Conservation (phyloP, 1,140 invertebrate genomes). For the Lepidurus apus region DNA sequence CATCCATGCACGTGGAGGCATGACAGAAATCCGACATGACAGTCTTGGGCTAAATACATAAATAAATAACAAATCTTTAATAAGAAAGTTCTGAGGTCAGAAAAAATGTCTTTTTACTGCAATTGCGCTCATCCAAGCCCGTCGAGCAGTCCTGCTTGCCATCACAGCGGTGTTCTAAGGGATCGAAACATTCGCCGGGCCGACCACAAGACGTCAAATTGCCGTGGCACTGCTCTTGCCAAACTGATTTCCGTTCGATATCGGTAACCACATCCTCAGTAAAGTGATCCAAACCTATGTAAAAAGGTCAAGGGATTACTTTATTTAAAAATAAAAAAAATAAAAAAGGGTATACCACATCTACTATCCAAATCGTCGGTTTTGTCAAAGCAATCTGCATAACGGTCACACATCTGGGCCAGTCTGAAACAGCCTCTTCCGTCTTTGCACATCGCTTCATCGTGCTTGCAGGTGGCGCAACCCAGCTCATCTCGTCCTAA, state of each 20-base stretch:
- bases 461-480: neutral
- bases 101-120: conserved; percentile 41
- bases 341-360: neutral
- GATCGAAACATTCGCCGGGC: conserved; percentile 12
- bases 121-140: conserved; percentile 63
- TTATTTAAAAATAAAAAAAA: neutral
- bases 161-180: conserved; percentile 45
- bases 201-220: neutral
- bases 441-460: neutral
- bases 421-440: conserved; percentile 15
- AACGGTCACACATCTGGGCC: conserved; percentile 17
- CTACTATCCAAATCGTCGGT: conserved; percentile 16
- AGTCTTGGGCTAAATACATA: conserved; percentile 26
- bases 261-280: neutral
- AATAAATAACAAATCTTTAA: neutral
- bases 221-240: neutral
- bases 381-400: neutral
- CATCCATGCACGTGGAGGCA: conserved; percentile 22
- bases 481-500: conserved; percentile 17
- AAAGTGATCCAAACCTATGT: neutral
- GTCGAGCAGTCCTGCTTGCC: conserved; percentile 44
- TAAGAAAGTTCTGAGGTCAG: neutral
- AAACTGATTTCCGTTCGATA: neutral
- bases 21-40: conserved; percentile 16
- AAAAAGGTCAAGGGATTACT: neutral